A percentile compares a stretch with the other conserved stretches of the same genome.
These are phyloP conservation scores for Euthynnus affinis DNA, from an alignment of 2,797 vertebrate species.

Conservation along the genomic window DNA sequence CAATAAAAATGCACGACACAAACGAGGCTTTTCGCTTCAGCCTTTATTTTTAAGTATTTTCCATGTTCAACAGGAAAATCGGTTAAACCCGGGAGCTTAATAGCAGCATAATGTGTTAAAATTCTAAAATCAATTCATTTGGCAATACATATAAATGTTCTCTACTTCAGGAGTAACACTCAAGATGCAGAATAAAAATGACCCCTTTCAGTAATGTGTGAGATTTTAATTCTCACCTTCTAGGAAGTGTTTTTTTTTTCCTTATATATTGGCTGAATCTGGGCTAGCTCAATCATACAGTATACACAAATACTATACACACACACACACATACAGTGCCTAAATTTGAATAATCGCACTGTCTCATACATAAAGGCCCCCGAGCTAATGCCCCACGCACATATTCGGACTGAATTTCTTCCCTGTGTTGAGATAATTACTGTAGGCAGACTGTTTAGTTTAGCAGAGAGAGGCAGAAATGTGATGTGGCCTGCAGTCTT, in stretches of 20 bases:
- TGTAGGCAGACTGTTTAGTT: slow-evolving; percentile 57
- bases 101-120: slow-evolving; percentile 39
- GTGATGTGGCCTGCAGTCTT: slow-evolving; percentile 65
- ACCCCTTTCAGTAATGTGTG: slow-evolving; percentile 44
- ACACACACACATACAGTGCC: slow-evolving; percentile 11
- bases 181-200: slow-evolving; percentile 41
- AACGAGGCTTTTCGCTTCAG: slow-evolving; percentile 29
- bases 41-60: slow-evolving; percentile 33
- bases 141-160: slow-evolving; percentile 50
- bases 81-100: slow-evolving; percentile 35
- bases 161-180: slow-evolving; percentile 3
- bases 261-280: slow-evolving; percentile 32
- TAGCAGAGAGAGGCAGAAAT: slow-evolving; percentile 55
- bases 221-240: slow-evolving; percentile 50
- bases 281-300: slow-evolving; percentile 33
- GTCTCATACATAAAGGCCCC: slow-evolving; percentile 40
- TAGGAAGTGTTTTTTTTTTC: slow-evolving; percentile 40
- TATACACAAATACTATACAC: slow-evolving; percentile 27
- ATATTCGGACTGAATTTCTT: slow-evolving; percentile 32
- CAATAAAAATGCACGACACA: slow-evolving; percentile 32
- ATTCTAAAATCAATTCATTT: slow-evolving; percentile 62
- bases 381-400: slow-evolving; percentile 41
- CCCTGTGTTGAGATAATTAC: slow-evolving; percentile 65
- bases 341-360: slow-evolving; percentile 54
- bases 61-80: slow-evolving; percentile 43